These are phyloP conservation scores for Atta colombica DNA, from an alignment of 1,140 invertebrate species.

Conservation along the genomic window DNA sequence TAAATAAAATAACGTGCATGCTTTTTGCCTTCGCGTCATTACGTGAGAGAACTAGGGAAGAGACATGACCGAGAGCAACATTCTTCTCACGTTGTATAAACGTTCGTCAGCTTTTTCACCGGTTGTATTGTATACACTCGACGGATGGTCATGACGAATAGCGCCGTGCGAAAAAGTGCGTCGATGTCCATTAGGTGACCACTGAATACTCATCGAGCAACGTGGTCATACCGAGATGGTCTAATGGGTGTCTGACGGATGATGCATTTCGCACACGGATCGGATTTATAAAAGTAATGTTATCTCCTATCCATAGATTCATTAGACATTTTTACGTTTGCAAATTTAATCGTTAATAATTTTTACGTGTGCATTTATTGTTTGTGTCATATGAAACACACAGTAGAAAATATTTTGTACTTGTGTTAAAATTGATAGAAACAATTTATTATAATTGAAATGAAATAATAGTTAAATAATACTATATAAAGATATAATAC, in stretches of 20 bases:
- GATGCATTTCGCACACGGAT: conserved; percentile 18
- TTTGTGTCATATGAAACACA: not conserved
- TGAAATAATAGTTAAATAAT: not conserved
- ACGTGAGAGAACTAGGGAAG: conserved; percentile 39
- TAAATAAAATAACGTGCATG: conserved; percentile 48
- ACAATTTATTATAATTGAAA: conserved; percentile 23
- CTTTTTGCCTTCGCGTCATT: conserved; percentile 50
- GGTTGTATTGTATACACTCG: conserved; percentile 41
- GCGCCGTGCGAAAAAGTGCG: conserved; percentile 57
- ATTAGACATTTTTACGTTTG: not conserved
- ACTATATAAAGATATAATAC: too few relatives aligned
- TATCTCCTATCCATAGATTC: not conserved
- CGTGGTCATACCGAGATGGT: conserved; percentile 10
- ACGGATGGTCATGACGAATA: conserved; percentile 60
- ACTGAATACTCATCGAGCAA: conserved; percentile 30
- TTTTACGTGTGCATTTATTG: not conserved
- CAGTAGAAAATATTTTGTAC: too few relatives aligned
- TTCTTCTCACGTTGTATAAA: conserved; percentile 65
- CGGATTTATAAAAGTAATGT: conserved; percentile 40
- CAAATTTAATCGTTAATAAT: conserved; percentile 3
- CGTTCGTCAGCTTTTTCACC: conserved; percentile 61
- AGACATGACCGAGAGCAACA: conserved; percentile 51
- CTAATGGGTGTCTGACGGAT: conserved; percentile 62
- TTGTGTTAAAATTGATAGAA: not conserved
- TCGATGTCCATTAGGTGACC: conserved; percentile 62